Evolutionary conservation across 2,888 invertebrate genomes (phyloP), one percentile per base, ranked within the genome.

Genomic region (Fragum sueziense): DNA sequence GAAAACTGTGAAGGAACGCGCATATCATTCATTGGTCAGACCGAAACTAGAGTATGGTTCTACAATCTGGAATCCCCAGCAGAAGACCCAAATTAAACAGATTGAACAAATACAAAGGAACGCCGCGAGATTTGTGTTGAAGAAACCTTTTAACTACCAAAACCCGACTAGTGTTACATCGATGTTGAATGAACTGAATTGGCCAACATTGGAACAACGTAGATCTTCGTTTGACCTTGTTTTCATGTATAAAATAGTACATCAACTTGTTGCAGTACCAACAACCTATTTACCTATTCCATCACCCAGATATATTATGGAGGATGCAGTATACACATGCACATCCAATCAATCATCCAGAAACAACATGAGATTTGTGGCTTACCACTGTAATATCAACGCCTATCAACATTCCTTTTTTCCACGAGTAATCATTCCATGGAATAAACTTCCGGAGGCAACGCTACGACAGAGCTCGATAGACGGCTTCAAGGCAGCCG

Each of bases 381-480:
- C n/a, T n/a, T n/a, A n/a, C n/a, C n/a, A 52, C 17, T 52, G 52
- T 17, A n/a, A n/a, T n/a, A n/a, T n/a, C n/a, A n/a, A n/a, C n/a
- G 29, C 17, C 11, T 59, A 65, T n/a, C 33, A 65, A n/a, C 65
- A 65, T 33, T 65, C 65, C 20, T 65, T 65, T 34, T 65, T 65
- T n/a, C 37, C 65, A 14, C 3, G 65, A 34, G n/a, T 37, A 27
- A 25, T 31, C 31, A n/a, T 25, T 31, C 31, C 17, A n/a, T 34
- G 33, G 65, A 65, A 65, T 34, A 34, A n/a, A 7, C n/a, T 33
- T 9, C 65, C 31, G 2, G 34, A 65, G n/a, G 3, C 20, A 14
- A 33, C 65, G 31, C n/a, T 65, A 9, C 65, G 14, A n/a, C 65
- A 34, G 4, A 14, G 2, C 17, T 17, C 37, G 2, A n/a, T 61